These are phyloP conservation scores for Promerops cafer DNA, from an alignment of 2,113 vertebrate species.

Conservation along the genomic window DNA sequence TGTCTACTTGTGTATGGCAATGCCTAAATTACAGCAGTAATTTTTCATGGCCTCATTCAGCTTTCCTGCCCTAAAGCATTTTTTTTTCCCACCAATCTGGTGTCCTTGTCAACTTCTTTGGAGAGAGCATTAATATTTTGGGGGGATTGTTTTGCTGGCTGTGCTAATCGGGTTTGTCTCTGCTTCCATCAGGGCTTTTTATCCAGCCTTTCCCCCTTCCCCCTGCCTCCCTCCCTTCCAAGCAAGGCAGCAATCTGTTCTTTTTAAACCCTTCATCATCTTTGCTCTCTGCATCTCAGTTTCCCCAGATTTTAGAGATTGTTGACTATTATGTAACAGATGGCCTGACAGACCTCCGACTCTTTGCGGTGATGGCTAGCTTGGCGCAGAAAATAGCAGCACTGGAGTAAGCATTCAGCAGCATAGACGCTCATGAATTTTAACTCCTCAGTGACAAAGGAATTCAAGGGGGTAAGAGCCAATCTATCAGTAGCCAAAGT, in stretches of 20 bases:
- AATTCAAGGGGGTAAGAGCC: conserved; percentile 72
- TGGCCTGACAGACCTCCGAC: conserved; percentile 89
- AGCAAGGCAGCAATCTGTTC: conserved; percentile 76
- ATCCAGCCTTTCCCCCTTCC: not conserved
- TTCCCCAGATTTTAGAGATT: conserved; percentile 88
- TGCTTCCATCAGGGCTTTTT: conserved; percentile 66
- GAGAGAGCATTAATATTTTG: conserved; percentile 32
- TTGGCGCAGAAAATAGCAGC: conserved; percentile 88
- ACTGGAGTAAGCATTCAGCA: conserved; percentile 84
- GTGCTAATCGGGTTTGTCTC: conserved; percentile 65
- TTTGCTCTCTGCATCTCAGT: conserved; percentile 61
- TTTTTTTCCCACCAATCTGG: not conserved
- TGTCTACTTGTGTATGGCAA: not conserved
- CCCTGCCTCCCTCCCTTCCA: not conserved
- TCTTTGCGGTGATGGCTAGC: conserved; percentile 88
- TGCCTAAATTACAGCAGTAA: not conserved
- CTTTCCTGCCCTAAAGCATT: not conserved
- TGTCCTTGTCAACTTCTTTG: conserved; percentile 53
- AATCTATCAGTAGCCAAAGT: conserved; percentile 76
- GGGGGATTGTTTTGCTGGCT: conserved; percentile 59
- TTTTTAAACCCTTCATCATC: conserved; percentile 75
- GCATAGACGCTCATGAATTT: conserved; percentile 79
- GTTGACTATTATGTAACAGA: conserved; percentile 92
- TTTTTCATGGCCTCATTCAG: not conserved
- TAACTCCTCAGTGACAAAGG: conserved; percentile 75